A percentile compares a stretch with the other conserved stretches of the same genome.
Evolutionary conservation across 2,888 invertebrate species (phyloP).

Genomic region (Anthophora plumipes): DNA sequence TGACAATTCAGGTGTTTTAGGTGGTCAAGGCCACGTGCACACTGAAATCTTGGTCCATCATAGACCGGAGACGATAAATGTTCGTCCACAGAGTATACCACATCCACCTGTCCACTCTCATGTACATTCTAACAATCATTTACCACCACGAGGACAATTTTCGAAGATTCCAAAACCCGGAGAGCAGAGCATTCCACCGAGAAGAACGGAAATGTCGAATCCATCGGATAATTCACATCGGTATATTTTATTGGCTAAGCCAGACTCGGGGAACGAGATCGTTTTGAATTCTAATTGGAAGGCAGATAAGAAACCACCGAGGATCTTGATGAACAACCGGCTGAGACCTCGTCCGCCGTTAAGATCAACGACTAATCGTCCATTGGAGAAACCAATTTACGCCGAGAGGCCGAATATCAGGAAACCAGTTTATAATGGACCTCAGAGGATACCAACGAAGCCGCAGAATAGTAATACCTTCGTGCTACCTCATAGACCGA

Average conservation of each 20-base stretch:
- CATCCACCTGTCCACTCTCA: constrained; percentile 63
- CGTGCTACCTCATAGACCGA: constrained; percentile 63
- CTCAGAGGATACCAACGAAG: constrained; percentile 59
- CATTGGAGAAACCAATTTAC: constrained; percentile 74
- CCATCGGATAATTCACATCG: constrained; percentile 75
- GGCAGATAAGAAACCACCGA: constrained; percentile 77
- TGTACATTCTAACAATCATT: constrained; percentile 41
- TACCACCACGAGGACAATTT: constrained; percentile 75
- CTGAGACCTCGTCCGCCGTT: constrained; percentile 75
- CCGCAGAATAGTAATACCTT: constrained; percentile 47
- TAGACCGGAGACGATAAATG: constrained; percentile 76
- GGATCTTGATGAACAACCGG: constrained; percentile 71
- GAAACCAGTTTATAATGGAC: constrained; percentile 54
- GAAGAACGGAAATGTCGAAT: constrained; percentile 78
- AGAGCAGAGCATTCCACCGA: constrained; percentile 76
- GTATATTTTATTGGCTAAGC: constrained; percentile 71
- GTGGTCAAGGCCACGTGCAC: constrained; percentile 80
- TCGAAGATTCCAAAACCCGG: constrained; percentile 71
- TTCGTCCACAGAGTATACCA: constrained; percentile 70
- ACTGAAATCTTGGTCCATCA: constrained; percentile 81
- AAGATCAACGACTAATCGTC: constrained; percentile 68
- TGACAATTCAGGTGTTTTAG: constrained; percentile 69
- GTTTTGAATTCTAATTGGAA: constrained; percentile 75
- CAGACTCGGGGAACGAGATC: constrained; percentile 75
- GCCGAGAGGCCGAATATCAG: constrained; percentile 73